phyloP scores from a whole-genome alignment of 2,797 vertebrate genomes.

The Amphiprion clarkii region DNA sequence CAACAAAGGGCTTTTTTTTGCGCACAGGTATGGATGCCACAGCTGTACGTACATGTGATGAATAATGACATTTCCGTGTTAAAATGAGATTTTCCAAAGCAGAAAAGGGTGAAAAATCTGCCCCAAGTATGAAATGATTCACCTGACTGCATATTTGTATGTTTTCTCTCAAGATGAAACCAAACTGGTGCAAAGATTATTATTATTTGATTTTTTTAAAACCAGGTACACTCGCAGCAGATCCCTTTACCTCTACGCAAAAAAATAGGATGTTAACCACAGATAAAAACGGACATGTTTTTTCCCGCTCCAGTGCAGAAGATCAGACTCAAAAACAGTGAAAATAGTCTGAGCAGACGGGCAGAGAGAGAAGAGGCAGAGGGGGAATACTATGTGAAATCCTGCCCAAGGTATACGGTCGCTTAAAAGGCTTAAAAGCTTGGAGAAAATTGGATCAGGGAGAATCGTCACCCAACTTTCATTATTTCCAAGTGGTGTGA shows the following conservation, averaged over 20 bases:
- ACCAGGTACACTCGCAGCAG: neutral
- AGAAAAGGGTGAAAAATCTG: neutral
- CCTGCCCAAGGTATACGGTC: slow-evolving; percentile 97
- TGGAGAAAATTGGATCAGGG: slow-evolving; percentile 99
- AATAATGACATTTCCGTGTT: neutral
- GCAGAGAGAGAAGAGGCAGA: slow-evolving; percentile 69
- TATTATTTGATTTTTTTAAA: neutral
- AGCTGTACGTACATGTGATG: neutral
- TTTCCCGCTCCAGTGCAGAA: slow-evolving; percentile 30
- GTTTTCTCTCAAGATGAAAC: neutral
- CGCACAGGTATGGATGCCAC: neutral
- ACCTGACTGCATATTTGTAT: neutral
- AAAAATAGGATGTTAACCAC: neutral
- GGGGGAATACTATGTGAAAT: slow-evolving; percentile 91
- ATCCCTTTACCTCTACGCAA: neutral
- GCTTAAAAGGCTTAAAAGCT: slow-evolving; percentile 99
- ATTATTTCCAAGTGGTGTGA: slow-evolving; percentile 99
- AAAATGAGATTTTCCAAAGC: neutral
- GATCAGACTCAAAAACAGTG: slow-evolving; percentile 29
- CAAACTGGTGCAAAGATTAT: neutral
- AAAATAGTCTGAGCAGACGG: slow-evolving; percentile 63
- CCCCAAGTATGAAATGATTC: neutral
- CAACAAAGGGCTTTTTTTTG: neutral
- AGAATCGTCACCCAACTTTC: slow-evolving; percentile 99
- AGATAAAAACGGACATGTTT: slow-evolving; percentile 12